Base-by-base conservation (phyloP, 2,113 vertebrate species). In the Colaptes auratus region DNA sequence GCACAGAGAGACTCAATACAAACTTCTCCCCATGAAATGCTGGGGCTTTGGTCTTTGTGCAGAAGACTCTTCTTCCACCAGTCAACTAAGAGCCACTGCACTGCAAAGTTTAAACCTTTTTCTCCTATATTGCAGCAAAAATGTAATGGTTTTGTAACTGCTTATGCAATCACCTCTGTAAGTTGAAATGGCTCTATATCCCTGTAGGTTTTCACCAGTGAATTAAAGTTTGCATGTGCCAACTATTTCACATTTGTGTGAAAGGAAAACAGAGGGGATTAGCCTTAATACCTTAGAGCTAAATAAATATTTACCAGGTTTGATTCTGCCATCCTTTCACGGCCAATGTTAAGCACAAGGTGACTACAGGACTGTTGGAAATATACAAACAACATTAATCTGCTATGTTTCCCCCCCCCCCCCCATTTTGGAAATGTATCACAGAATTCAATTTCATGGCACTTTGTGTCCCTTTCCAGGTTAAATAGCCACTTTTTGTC, bases 291-390 rank as follows among this genome's bases (percentile, higher is more conserved):
- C 77, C 70, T 91, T 79, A 77, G 48, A 93, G 88, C 93, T 96
- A 92, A 92, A 87, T 93, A 96, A 95, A 96, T 95, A 97, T 94
- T 94, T 91, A 93, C 92, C 31, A 35, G 50, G 69, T 90, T 90
- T 93, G 71, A 75, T 90, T 95, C 70, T 84, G 70, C 76, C 17
- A 4, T 81, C 16, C 18, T 91, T 92, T 93, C 58, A n/a, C 61
- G 91, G 70, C 48, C 82, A 86, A 81, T 33, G 42, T 64, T 58
- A 91, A 94, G 66, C 69, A 92, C 84, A 94, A 96, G 90, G 86
- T 93, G 90, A 95, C 78, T 94, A 89, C 46, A 67, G 61, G 30
- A 82, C 53, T 89, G 65, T 58, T 71, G 79, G 44, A 95, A 90
- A 92, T 69, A 52, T 33, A 76, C 59, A 61, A 91, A 74, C 28